phyloP scores from a whole-genome alignment of 2,797 vertebrate species.

The Characodon lateralis region DNA sequence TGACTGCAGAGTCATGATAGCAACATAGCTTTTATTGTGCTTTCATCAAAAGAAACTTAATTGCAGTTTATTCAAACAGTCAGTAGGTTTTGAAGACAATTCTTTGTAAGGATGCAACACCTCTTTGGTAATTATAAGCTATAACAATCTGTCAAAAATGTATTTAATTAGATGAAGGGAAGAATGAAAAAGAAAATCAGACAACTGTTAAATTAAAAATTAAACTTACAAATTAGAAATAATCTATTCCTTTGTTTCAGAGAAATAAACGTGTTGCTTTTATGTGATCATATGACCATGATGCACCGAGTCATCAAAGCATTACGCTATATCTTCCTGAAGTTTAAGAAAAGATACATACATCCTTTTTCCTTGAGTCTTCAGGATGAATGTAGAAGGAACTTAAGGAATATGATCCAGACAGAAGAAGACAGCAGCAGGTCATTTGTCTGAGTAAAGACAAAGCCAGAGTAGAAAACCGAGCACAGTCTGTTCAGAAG shows the following conservation, averaged over 20 bases:
- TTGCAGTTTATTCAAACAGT: neutral
- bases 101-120: neutral
- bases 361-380: constrained; percentile 17
- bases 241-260: neutral
- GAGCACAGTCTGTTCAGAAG: constrained; percentile 3
- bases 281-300: neutral
- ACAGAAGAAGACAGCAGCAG: constrained; percentile 10
- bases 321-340: neutral
- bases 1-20: too few species aligned
- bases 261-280: neutral
- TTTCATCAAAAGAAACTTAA: neutral
- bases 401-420: constrained; percentile 10
- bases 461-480: neutral
- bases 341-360: constrained; percentile 19
- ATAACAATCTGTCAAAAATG: neutral
- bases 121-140: neutral
- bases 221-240: constrained; percentile 1
- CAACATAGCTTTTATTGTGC: too few species aligned
- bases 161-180: neutral
- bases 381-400: neutral
- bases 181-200: neutral
- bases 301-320: neutral
- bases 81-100: neutral
- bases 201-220: neutral
- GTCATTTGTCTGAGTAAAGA: constrained; percentile 4